Evolutionary conservation across 2,113 vertebrate genomes (phyloP).

Genomic region (Larimichthys polyactis): DNA sequence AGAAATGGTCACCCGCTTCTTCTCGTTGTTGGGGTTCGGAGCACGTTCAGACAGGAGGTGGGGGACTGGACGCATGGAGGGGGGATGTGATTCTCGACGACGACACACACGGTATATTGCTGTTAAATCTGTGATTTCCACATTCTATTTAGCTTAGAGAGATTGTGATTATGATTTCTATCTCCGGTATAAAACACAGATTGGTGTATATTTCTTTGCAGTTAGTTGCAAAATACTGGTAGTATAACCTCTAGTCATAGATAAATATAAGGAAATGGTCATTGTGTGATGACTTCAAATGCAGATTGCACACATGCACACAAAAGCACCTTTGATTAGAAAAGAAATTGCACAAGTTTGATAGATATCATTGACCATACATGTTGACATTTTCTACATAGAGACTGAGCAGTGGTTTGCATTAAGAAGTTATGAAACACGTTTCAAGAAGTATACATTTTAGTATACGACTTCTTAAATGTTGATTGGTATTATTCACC

Average conservation of each 20-base stretch:
- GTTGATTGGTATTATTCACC: constrained; percentile 60
- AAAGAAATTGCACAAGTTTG: constrained; percentile 78
- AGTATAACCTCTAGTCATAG: constrained; percentile 62
- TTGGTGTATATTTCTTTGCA: constrained; percentile 53
- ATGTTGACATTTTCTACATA: constrained; percentile 72
- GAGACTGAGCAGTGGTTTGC: constrained; percentile 68
- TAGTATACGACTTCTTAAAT: constrained; percentile 67
- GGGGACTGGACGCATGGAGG: constrained; percentile 32
- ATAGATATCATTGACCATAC: constrained; percentile 73
- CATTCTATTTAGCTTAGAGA: constrained; percentile 75
- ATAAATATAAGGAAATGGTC: constrained; percentile 51
- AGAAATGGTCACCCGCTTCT: constrained; percentile 21
- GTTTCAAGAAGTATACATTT: constrained; percentile 67
- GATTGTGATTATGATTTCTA: constrained; percentile 58
- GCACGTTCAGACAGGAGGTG: constrained; percentile 5
- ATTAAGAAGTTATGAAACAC: constrained; percentile 64
- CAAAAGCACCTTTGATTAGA: constrained; percentile 81
- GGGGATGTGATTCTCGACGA: constrained; percentile 38
- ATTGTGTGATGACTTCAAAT: constrained; percentile 66
- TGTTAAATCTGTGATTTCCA: constrained; percentile 76
- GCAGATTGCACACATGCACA: constrained; percentile 79
- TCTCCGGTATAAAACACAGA: constrained; percentile 71
- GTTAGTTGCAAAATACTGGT: constrained; percentile 70
- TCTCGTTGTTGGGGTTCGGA: background rate
- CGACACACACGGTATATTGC: constrained; percentile 78